These are phyloP conservation scores for Lomographa bimaculata DNA, from an alignment of 2,888 invertebrate genomes.

Conservation along the genomic window DNA sequence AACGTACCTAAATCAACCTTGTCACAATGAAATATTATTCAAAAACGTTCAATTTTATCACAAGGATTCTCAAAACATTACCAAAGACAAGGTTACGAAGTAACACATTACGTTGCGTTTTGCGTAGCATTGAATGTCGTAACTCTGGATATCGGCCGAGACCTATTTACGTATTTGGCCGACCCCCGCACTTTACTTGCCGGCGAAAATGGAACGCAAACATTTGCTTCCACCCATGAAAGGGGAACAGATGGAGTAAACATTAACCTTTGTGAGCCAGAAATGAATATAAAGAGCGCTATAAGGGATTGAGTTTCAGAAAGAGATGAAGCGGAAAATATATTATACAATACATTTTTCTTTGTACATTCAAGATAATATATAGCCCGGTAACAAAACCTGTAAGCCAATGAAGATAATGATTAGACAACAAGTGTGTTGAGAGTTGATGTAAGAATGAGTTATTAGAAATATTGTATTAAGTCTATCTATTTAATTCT, in stretches of 20 bases:
- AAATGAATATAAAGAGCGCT: slow-evolving; percentile 14
- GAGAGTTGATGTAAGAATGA: no score
- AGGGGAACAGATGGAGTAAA: slow-evolving; percentile 29
- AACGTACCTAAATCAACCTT: no score
- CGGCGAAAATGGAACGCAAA: slow-evolving; percentile 52
- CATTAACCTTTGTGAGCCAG: slow-evolving; percentile 20
- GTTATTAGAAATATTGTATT: no score
- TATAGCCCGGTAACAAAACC: no score
- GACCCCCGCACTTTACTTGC: slow-evolving; percentile 35
- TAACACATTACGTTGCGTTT: neutral
- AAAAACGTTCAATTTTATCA: no score
- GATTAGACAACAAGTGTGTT: neutral
- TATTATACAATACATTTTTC: no score
- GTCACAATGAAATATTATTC: no score
- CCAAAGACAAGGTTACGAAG: neutral
- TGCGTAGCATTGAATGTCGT: slow-evolving; percentile 37
- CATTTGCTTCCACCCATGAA: slow-evolving; percentile 40
- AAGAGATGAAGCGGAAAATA: slow-evolving; percentile 5
- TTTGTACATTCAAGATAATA: no score
- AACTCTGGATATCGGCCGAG: slow-evolving; percentile 44
- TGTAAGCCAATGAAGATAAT: no score
- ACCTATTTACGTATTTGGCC: slow-evolving; percentile 56
- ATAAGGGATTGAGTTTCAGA: slow-evolving; percentile 8
- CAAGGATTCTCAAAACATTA: neutral
- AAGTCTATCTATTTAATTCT: no score